A percentile compares a stretch with the other conserved stretches of the same genome.
Conservation (phyloP, 2,888 invertebrate species). For the Chrysomela aeneicollis region DNA sequence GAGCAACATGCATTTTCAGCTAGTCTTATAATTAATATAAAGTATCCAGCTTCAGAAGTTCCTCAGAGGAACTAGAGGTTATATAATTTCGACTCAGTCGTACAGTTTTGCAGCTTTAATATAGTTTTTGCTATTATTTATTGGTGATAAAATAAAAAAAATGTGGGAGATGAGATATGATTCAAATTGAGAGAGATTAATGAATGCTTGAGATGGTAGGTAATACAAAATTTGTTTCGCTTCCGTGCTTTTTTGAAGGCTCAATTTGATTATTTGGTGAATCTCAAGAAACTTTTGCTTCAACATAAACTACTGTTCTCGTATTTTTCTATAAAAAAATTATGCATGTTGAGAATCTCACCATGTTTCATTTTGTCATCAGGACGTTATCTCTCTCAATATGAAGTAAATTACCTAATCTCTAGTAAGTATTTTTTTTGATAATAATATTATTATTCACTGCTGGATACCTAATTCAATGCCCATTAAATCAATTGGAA, state of each 20-base stretch:
- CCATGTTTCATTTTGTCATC: too few species aligned
- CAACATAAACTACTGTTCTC: too few species aligned
- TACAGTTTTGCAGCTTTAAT: not conserved
- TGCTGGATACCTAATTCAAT: not conserved
- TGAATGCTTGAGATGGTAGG: not conserved
- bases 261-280: too few species aligned
- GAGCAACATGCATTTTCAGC: slow-evolving; percentile 30
- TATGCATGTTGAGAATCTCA: too few species aligned
- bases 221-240: not conserved
- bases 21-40: slow-evolving; percentile 25
- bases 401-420: not conserved
- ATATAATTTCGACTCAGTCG: not conserved
- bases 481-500: not conserved
- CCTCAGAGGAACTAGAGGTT: not conserved
- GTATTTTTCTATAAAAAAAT: too few species aligned
- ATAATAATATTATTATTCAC: not conserved
- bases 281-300: too few species aligned
- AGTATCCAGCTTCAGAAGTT: not conserved
- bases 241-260: too few species aligned
- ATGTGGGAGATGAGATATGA: not conserved
- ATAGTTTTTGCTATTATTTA: slow-evolving; percentile 14
- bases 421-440: not conserved
- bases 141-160: slow-evolving; percentile 12
- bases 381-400: not conserved
- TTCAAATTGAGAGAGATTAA: not conserved